A percentile compares a stretch with the other conserved stretches of the same genome.
Conservation (phyloP, 2,797 vertebrate genomes). For the Tapirus indicus region DNA sequence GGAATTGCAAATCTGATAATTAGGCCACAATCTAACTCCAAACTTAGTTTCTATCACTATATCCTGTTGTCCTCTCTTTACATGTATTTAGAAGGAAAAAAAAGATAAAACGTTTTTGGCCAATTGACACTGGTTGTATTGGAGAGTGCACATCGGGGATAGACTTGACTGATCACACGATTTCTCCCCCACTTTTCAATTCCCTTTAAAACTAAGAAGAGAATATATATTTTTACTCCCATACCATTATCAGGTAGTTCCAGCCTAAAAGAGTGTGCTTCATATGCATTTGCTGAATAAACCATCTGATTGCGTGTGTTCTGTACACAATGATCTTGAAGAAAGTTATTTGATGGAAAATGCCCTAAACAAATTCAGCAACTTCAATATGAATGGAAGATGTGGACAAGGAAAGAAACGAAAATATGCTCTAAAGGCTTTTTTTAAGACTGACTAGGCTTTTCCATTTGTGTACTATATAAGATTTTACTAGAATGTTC, state of each 20-base stretch:
- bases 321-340: not conserved
- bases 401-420: slow-evolving; percentile 39
- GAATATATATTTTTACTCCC: not conserved
- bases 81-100: not conserved
- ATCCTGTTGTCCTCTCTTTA: not conserved
- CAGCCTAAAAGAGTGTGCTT: not conserved
- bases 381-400: slow-evolving; percentile 69
- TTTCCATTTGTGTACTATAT: slow-evolving; percentile 75
- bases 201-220: not conserved
- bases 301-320: slow-evolving; percentile 5
- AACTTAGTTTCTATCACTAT: not conserved
- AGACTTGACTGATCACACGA: not conserved
- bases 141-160: not conserved
- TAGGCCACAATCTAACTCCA: not conserved
- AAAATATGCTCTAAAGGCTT: slow-evolving; percentile 54
- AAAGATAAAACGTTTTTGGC: not conserved
- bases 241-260: not conserved
- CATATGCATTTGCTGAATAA: slow-evolving; percentile 56
- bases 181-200: not conserved
- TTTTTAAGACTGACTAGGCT: slow-evolving; percentile 62
- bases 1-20: not conserved
- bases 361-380: slow-evolving; percentile 66
- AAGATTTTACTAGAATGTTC: slow-evolving; percentile 81
- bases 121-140: not conserved
- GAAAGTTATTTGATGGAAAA: slow-evolving; percentile 66